Evolutionary conservation across 2,113 vertebrate genomes (phyloP).

Genomic region (Willisornis vidua): DNA sequence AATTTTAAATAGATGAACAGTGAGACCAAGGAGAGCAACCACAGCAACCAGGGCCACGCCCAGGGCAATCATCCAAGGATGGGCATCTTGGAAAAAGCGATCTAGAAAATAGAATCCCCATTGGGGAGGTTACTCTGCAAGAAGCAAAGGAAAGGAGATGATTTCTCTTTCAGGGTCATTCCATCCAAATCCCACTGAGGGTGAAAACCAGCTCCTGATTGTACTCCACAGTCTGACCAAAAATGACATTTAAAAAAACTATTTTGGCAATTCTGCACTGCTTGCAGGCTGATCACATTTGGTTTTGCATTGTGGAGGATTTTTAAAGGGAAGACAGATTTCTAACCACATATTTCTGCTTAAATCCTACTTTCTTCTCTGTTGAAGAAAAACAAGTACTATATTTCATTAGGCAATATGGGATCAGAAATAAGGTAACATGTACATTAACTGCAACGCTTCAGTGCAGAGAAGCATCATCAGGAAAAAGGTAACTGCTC

Average conservation of each 20-base stretch:
- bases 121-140: background rate
- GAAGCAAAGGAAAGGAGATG: background rate
- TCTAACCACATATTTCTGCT: background rate
- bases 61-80: background rate
- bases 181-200: background rate
- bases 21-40: background rate
- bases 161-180: background rate
- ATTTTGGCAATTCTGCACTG: background rate
- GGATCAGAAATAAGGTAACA: background rate
- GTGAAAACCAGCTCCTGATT: background rate
- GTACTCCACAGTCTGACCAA: background rate
- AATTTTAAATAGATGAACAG: background rate
- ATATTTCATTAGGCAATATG: background rate
- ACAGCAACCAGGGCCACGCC: background rate
- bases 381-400: background rate
- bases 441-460: background rate
- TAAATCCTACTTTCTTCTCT: background rate
- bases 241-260: background rate
- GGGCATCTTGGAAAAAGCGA: background rate
- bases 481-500: background rate
- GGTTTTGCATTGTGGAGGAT: background rate
- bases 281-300: background rate
- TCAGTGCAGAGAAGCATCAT: background rate
- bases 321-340: background rate
- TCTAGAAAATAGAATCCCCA: background rate